Evolutionary conservation across 2,113 vertebrate species (phyloP), one percentile per base, ranked within the genome.

Genomic region (Heliornis fulica): DNA sequence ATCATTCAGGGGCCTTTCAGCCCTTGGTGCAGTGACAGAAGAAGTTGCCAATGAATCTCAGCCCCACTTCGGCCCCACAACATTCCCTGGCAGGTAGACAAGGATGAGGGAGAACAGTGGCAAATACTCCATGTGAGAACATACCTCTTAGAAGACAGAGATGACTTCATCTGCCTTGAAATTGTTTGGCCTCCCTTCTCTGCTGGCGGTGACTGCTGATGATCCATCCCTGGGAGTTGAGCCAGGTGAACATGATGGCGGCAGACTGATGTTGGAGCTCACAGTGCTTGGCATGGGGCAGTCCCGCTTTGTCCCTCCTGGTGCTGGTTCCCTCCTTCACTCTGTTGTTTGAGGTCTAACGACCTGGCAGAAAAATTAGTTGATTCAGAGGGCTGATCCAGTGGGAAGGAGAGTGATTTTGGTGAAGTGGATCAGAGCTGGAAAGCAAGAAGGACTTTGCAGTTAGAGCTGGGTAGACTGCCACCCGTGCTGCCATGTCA

Each of bases 221-320:
- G 32, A 31, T 28, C 21, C 41, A 36, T 53, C 32, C 45, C 48
- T 29, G 56, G 59, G 26, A 38, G 34, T 0, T 53, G 48, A 74
- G 69, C 69, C 16, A 10, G 57, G 18, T 1, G 0, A 60, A 72
- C 1, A 0, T 0, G 3, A 11, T 36, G 19, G n/a, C 79, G 54
- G 22, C 66, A 41, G 11, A 13, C 5, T 18, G 21, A n/a, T n/a
- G n/a, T 25, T 53, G 28, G 53, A 94, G 38, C n/a, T 66, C 75
- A 60, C 45, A 61, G 50, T 17, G 38, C n/a, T 74, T 0, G 0
- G 45, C 65, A 87, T 31, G 36, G 5, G 1, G 20, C 46, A 69
- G 25, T 38, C 18, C 50, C 81, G 36, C 75, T 74, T 74, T 82
- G 57, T n/a, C n/a, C n/a, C 34, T 32, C 59, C 2, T 0, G 13